Percentiles rank a stretch among this genome's conserved stretches.
Conservation (phyloP, 2,888 invertebrate species). For the Lasioglossum leucozonium region DNA sequence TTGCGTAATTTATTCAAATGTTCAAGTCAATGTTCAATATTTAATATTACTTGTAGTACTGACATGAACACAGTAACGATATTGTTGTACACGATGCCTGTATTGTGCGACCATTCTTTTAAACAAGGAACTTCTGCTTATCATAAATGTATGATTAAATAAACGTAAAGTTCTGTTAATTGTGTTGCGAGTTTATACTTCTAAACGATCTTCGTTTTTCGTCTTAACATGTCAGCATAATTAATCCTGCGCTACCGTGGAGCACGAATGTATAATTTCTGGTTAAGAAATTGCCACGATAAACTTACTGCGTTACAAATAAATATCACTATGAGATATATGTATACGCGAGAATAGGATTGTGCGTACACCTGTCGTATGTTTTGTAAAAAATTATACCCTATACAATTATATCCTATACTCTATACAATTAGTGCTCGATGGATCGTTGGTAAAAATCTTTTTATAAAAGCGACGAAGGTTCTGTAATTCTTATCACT, state of each 20-base stretch:
- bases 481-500: slow-evolving; percentile 42
- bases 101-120: neutral
- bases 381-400: slow-evolving; percentile 35
- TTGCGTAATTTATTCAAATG: neutral
- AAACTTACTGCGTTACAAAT: slow-evolving; percentile 35
- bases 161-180: slow-evolving; percentile 1
- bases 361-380: slow-evolving; percentile 21
- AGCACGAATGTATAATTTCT: neutral
- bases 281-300: slow-evolving; percentile 2
- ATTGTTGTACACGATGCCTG: neutral
- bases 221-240: neutral
- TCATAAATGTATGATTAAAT: slow-evolving; percentile 2
- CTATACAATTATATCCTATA: neutral
- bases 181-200: neutral
- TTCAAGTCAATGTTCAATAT: neutral
- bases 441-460: slow-evolving; percentile 1
- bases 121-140: slow-evolving; percentile 32
- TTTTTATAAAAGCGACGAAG: slow-evolving; percentile 42
- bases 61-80: neutral
- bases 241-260: neutral
- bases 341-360: slow-evolving; percentile 7
- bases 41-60: neutral
- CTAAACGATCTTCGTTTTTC: neutral
- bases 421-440: slow-evolving; percentile 23
- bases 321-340: slow-evolving; percentile 31